Conservation (phyloP, 2,888 invertebrate species). For the Neuroscelio doddi region DNA sequence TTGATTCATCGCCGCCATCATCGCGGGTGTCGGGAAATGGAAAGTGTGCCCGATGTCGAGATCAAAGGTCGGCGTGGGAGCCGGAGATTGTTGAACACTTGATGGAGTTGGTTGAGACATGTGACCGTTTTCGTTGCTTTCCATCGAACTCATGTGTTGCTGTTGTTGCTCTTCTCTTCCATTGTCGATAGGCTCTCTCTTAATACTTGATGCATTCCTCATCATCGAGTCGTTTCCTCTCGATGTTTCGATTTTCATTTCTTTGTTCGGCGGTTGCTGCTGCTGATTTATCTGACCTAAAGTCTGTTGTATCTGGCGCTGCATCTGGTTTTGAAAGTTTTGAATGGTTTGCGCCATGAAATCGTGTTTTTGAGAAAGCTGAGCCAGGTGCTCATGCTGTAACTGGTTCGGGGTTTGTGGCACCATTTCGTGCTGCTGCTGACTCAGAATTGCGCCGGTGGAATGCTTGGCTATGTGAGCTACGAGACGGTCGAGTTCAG, state of each 20-base stretch:
- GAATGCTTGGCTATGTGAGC: conserved; percentile 83
- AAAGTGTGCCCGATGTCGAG: conserved; percentile 67
- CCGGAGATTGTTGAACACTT: conserved; percentile 58
- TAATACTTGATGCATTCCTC: conserved; percentile 55
- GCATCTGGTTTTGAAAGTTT: conserved; percentile 66
- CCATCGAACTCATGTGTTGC: conserved; percentile 38
- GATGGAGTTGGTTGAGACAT: conserved; percentile 52
- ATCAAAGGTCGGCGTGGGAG: conserved; percentile 61
- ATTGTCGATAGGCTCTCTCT: conserved; percentile 61
- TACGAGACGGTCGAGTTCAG: conserved; percentile 80
- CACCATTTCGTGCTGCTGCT: conserved; percentile 68
- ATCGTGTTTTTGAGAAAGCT: conserved; percentile 67
- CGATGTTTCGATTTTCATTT: conserved; percentile 61
- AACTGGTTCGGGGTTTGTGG: conserved; percentile 58
- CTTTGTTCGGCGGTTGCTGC: conserved; percentile 52
- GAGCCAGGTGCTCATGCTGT: conserved; percentile 62
- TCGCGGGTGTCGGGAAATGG: conserved; percentile 70
- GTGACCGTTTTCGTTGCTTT: conserved; percentile 58
- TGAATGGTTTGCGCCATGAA: conserved; percentile 68
- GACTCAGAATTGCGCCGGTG: conserved; percentile 75
- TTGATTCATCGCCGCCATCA: conserved; percentile 73
- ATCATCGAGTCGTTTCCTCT: conserved; percentile 51
- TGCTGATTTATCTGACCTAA: conserved; percentile 60
- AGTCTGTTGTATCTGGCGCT: conserved; percentile 66
- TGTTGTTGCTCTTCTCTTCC: conserved; percentile 43